Base-by-base conservation (phyloP, 2,113 vertebrate species). In the Mirounga angustirostris region DNA sequence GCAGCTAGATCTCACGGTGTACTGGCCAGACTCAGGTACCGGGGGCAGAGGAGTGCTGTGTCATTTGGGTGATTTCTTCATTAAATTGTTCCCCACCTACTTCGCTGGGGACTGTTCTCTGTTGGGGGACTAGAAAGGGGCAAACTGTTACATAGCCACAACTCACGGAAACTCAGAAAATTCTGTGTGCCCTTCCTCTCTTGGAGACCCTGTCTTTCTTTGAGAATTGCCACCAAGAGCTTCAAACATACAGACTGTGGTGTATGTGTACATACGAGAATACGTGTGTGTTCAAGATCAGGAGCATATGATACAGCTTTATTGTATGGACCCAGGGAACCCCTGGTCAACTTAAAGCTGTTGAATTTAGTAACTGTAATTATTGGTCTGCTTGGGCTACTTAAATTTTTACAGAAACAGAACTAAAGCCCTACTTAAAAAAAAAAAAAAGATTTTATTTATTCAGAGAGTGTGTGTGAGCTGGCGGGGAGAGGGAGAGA, bases 1-100 rank as follows among this genome's bases (percentile, higher is more conserved):
- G 11, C 5, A 1, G 79, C 16, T 5, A 3, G 15, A 10, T 28
- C 63, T 81, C 7, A 0, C 4, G 3, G 14, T 5, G n/a, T 16
- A 5, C 22, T 24, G 46, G 28, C 24, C 24, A 43, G 33, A 43
- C 18, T 13, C 3, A 13, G 56, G 28, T 10, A 18, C 58, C 14
- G 5, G 54, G 1, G 5, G 21, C 79, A 4, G 2, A 36, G 61
- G 56, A 19, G 1, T 4, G 12, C 6, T 7, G 16, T 22, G 18
- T 82, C 71, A 22, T 21, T 81, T 81, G 71, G 43, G 69, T 50
- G 33, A 61, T 74, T 56, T 63, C 22, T 18, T 67, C 30, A 2
- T 33, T 28, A 22, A 18, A 36, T 28, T 33, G 69, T 65, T 58
- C 1, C 6, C 18, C 12, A 1, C 43, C 69, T 24, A 0, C 16